Base-by-base conservation (phyloP, 2,113 vertebrate species). In the Willisornis vidua region DNA sequence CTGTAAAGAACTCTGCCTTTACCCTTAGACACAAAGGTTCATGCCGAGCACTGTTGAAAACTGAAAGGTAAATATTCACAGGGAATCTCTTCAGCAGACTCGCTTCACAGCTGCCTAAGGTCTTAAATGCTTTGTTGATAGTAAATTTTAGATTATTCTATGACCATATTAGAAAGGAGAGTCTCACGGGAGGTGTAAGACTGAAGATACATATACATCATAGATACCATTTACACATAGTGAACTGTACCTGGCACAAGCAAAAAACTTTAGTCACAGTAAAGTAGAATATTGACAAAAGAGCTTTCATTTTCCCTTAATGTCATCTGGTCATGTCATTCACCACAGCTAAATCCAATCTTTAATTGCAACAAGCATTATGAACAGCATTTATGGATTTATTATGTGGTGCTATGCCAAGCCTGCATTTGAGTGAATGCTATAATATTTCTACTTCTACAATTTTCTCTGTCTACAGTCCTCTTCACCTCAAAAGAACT, bases 251-350 rank as follows among this genome's bases (percentile, higher is more conserved):
- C 25, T 68, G 37, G 37, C 54, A 91, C 3, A 4, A 79, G 51
- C 11, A 93, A 41, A 87, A 95, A 67, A 71, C 10, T 74, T 70
- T 1, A 72, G 70, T 82, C 78, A 65, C 29, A 94, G 41, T 43
- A 43, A 43, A 43, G 41, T 14, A 58, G 41, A 66, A 4, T 70
- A 89, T 79, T 85, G 71, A 87, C n/a, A 66, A 82, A 93, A 91
- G 71, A 96, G 74, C 68, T 96, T 93, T 95, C 87, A 70, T 89
- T 87, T 94, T 77, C 37, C 58, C 46, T 59, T 61, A 13, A 73
- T 93, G 85, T 97, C 81, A 83, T 76, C 90, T 89, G 71, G 58
- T 76, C 63, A 51, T 80, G 91, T 91, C 78, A 89, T 19, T 94
- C 71, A 90, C n/a, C 5, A 1, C 15, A 57, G 70, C 57, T 89